Base-by-base conservation (phyloP, 92 coral and sea anemone species). In the Phenganax stokvisi region DNA sequence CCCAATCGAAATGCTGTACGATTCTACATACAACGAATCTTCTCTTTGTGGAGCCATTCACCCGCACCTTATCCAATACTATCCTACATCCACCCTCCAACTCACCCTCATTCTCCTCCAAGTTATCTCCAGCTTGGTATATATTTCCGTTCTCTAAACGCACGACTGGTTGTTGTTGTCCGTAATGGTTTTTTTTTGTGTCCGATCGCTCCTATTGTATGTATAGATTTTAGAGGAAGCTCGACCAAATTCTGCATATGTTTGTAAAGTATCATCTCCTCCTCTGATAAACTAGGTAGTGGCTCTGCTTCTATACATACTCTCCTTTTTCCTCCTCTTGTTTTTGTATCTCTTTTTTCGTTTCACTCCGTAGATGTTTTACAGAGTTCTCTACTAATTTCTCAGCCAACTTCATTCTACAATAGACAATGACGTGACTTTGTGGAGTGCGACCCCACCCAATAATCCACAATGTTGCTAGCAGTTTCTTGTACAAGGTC, bases 391-490 rank as follows among this genome's bases (percentile, higher is more conserved):
- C 27, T 17, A 54, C 82, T 81, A 73, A 54, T 56, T 82, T 57
- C 20, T 56, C 0, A 3, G 85, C 30, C 25, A 82, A 72, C 3
- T 20, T 11, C 2, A 82, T 17, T 1, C 37, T 76, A 31, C 87
- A 84, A 65, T 77, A 84, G 10, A 84, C 87, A 17, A 84, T 51
- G 9, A 77, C 84, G 80, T 84, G n/a, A 64, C 87, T 77, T 51
- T 84, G 87, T 3, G 84, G 84, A 27, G 83, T 84, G 0, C 86
- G 30, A 2, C 86, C 86, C 86, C 86, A 83, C 25, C 82, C 86
- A 8, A 82, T 83, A 54, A 60, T 27, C 56, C 30, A n/a, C 12
- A 84, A 58, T 30, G 77, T 67, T 8, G 77, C 87, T 59, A 84
- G 61, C 56, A 83, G 87, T 84, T 84, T 76, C 61, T 63, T 55